Base-by-base conservation (phyloP, 2,797 vertebrate species). In the Zalophus californianus region DNA sequence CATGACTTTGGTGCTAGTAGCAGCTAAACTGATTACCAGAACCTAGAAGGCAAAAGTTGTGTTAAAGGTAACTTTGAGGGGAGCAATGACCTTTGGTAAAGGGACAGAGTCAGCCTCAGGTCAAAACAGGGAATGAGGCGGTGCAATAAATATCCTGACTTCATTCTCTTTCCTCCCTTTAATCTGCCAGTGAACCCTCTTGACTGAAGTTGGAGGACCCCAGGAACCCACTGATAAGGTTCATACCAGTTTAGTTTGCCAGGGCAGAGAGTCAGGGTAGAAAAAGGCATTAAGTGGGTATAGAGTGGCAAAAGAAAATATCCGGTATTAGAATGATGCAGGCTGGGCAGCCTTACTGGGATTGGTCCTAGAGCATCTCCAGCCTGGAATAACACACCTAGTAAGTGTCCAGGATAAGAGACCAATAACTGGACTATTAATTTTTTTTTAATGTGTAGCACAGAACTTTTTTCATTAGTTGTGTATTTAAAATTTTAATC, bases 401-500 rank as follows among this genome's bases (percentile, higher is more conserved):
- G 2, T 72, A 35, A 92, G 23, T 60, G 15, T 73, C 32, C 16
- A 29, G 60, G 52, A 35, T 27, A 72, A 44, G 50, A 56, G 20
- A 85, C 20, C 20, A 60, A 2, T 68, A 77, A 41, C 14, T 66
- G 29, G 41, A 32, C 35, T 64, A 32, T 48, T 27, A 27, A 9
- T n/a, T 35, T 38, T 60, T 38, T 82, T 58, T 29, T 4, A 82
- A 83, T 84, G 32, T 83, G 38, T 25, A 48, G 10, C n/a, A 41
- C 21, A 83, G 52, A 85, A 25, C 52, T 48, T 56, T 41, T 78
- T 70, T 95, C 29, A n/a, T 58, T 89, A 84, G 25, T n/a, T 83
- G 21, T 60, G 58, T 84, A 89, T 77, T 77, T 95, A 66, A 92
- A 83, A 29, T 75, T 92, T 68, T 68, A 78, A 50, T 83, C 50